Percentiles rank a stretch among this genome's conserved stretches.
Conservation (phyloP, 2,888 invertebrate genomes). For the Steinernema hermaphroditum region DNA sequence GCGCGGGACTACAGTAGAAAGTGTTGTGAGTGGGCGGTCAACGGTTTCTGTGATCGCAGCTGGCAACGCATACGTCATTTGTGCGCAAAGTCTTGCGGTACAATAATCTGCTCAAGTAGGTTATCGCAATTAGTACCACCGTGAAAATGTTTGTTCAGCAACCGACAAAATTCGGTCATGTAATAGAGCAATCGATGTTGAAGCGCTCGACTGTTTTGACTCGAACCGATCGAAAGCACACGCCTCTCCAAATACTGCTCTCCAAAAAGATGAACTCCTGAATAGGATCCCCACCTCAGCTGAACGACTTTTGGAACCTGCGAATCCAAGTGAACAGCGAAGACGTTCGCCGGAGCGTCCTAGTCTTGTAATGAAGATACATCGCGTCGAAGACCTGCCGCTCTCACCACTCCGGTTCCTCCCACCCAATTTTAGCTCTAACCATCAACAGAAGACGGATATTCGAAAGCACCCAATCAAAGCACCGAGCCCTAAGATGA, state of each 20-base stretch:
- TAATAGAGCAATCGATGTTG: constrained; percentile 49
- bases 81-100: constrained; percentile 54
- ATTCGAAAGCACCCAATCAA: not conserved
- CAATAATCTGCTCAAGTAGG: constrained; percentile 45
- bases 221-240: not conserved
- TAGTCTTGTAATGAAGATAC: not conserved
- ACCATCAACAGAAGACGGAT: not conserved
- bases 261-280: not conserved
- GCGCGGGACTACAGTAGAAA: constrained; percentile 21
- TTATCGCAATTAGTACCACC: not conserved
- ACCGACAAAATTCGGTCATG: constrained; percentile 45
- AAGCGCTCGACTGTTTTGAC: constrained; percentile 53
- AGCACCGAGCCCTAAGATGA: not conserved
- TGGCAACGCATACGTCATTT: constrained; percentile 48
- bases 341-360: not conserved
- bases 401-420: not conserved
- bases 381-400: not conserved
- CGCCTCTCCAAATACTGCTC: not conserved
- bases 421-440: not conserved
- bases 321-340: not conserved
- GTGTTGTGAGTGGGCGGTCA: constrained; percentile 40
- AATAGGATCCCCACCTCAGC: not conserved
- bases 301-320: not conserved
- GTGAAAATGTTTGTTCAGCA: constrained; percentile 23
- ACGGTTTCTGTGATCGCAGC: constrained; percentile 49